Conservation (phyloP, 2,113 vertebrate species). For the Grallaria varia region DNA sequence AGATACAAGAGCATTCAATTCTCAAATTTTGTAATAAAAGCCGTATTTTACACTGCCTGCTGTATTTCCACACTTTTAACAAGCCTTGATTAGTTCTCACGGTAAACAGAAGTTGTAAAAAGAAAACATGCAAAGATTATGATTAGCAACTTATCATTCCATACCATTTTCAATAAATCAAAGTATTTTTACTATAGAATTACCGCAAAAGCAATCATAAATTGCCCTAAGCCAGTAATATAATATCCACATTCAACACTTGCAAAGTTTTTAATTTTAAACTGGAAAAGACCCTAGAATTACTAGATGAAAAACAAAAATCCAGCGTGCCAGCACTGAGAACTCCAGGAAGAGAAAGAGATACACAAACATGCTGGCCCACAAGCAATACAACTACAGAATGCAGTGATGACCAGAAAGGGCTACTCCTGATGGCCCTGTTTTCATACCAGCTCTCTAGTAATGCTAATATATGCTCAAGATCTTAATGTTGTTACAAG, state of each 20-base stretch:
- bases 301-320: not conserved
- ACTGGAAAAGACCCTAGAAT: not conserved
- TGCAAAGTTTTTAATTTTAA: not conserved
- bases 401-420: not conserved
- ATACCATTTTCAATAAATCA: not conserved
- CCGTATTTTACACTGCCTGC: not conserved
- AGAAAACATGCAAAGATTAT: not conserved
- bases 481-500: not conserved
- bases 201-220: not conserved
- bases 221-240: not conserved
- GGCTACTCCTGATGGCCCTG: not conserved
- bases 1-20: not conserved
- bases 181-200: not conserved
- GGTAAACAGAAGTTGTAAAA: not conserved
- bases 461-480: not conserved
- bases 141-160: not conserved
- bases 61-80: not conserved
- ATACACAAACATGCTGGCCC: not conserved
- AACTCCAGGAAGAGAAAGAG: not conserved
- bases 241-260: not conserved
- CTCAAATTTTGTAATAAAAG: not conserved
- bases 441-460: not conserved
- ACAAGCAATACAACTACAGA: not conserved
- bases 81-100: not conserved
- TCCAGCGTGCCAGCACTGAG: not conserved